These are phyloP conservation scores for Synanthedon vespiformis DNA, from an alignment of 2,888 invertebrate species.

Conservation along the genomic window DNA sequence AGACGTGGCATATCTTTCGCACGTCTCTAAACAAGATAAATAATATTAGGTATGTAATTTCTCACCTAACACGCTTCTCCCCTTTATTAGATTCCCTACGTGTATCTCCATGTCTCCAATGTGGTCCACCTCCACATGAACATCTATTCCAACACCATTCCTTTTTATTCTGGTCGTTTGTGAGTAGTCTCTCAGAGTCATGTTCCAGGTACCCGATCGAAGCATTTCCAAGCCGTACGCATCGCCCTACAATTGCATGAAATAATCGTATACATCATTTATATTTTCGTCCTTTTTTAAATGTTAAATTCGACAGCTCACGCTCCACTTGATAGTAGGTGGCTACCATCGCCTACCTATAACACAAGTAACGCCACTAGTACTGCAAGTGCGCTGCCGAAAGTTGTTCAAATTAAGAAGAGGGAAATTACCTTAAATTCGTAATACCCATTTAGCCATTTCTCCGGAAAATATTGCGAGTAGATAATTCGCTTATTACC, in stretches of 20 bases:
- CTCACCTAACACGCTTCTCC: slow-evolving; percentile 74
- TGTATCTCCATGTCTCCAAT: slow-evolving; percentile 84
- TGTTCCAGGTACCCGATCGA: slow-evolving; percentile 80
- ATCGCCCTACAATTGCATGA: slow-evolving; percentile 44
- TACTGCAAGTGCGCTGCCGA: too few species aligned
- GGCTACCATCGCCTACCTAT: too few species aligned
- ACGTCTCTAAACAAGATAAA: too few species aligned
- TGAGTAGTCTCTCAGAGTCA: slow-evolving; percentile 77
- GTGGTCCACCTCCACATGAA: slow-evolving; percentile 78
- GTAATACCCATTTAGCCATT: slow-evolving; percentile 75
- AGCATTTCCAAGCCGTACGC: slow-evolving; percentile 72
- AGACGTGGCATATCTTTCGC: too few species aligned
- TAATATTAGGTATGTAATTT: slow-evolving; percentile 8
- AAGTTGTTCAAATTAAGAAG: too few species aligned
- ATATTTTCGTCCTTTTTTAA: too few species aligned
- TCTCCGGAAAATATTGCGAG: slow-evolving; percentile 86
- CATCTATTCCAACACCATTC: slow-evolving; percentile 53
- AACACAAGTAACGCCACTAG: too few species aligned
- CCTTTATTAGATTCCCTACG: slow-evolving; percentile 78
- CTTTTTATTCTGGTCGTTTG: slow-evolving; percentile 76
- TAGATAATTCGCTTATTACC: slow-evolving; percentile 76
- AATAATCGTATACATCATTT: too few species aligned
- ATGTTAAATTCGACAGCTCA: too few species aligned
- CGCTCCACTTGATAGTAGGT: too few species aligned
- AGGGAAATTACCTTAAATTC: slow-evolving; percentile 42